phyloP scores from a whole-genome alignment of 1,140 invertebrate genomes.

The Plutomurus gul region DNA sequence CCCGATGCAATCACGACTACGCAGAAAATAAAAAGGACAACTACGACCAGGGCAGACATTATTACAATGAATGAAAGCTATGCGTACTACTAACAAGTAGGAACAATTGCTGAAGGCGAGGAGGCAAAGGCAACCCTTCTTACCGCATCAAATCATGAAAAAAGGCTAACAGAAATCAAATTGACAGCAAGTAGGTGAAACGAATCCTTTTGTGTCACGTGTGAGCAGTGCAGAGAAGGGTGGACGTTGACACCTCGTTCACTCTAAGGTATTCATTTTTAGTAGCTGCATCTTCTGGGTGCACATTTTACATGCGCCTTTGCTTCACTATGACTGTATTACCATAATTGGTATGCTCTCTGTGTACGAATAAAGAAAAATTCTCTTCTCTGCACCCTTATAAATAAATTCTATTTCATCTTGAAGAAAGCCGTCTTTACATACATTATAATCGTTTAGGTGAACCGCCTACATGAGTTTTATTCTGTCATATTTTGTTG shows the following conservation, averaged over 20 bases:
- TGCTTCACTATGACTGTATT: too few species aligned
- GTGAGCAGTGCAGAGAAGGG: background rate
- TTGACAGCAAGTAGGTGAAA: conserved; percentile 6
- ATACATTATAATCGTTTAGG: too few species aligned
- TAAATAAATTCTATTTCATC: too few species aligned
- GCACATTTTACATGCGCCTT: background rate
- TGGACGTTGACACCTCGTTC: background rate
- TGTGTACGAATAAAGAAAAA: too few species aligned
- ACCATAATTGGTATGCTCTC: too few species aligned
- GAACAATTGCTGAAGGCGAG: background rate
- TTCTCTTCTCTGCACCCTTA: too few species aligned
- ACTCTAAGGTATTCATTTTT: background rate
- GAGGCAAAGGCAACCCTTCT: background rate
- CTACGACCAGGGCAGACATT: too few species aligned
- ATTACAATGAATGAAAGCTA: background rate
- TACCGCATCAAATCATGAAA: background rate
- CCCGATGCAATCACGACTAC: too few species aligned
- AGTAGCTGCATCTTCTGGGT: background rate
- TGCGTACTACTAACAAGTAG: background rate
- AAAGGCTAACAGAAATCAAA: conserved; percentile 23
- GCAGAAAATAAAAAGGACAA: too few species aligned
- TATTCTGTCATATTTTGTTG: too few species aligned
- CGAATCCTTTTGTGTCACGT: background rate
- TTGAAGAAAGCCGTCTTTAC: too few species aligned
- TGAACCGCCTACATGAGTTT: too few species aligned